Base-by-base conservation (phyloP, 2,888 invertebrate species). In the Mesodorylaimus sp. region DNA sequence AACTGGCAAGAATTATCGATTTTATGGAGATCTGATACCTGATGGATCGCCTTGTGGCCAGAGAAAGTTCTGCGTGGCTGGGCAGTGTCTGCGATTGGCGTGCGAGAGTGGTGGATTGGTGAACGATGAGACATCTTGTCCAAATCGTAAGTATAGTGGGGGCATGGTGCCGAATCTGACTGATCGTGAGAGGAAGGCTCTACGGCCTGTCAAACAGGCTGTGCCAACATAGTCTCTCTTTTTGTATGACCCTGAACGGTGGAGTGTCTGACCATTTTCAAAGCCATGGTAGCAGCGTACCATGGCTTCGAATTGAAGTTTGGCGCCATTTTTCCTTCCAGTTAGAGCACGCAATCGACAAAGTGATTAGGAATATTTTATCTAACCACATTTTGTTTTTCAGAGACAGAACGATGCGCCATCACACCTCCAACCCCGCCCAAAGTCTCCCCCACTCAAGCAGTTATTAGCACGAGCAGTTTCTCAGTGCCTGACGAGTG, bases 1-100 rank as follows among this genome's bases (percentile, higher is more conserved):
- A 39, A 60, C 60, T 32, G 52, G 60, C 5, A 62, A 60, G 52
- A 7, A 7, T 2, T 65, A 64, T 47, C 61, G 64, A 46, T 63
- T 61, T 58, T 66, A 60, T 51, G 65, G 65, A 27, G 65, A 65
- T 51, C 60, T 59, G 46, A 53, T 65, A 39, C 65, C 65, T 23
- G 63, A 65, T 54, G 65, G 65, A n/a, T 60, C 65, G 1, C 57
- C 61, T 10, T 65, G 65, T 52, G 64, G 64, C 36, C 24, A 54
- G 48, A 60, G 62, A 37, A 50, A 58, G 46, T 65, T 60, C 52
- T 64, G 64, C 53, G 50, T 64, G 24, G 59, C 58, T 39, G 64
- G 64, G 50, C 60, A 64, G 47, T 64, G 64, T 50, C 52, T 65
- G 55, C 61, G 63, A 36, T 16, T n/a, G 3, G 19, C 2, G 38